Evolutionary conservation across 2,888 invertebrate genomes (phyloP).

Genomic region (Synanthedon tipuliformis): DNA sequence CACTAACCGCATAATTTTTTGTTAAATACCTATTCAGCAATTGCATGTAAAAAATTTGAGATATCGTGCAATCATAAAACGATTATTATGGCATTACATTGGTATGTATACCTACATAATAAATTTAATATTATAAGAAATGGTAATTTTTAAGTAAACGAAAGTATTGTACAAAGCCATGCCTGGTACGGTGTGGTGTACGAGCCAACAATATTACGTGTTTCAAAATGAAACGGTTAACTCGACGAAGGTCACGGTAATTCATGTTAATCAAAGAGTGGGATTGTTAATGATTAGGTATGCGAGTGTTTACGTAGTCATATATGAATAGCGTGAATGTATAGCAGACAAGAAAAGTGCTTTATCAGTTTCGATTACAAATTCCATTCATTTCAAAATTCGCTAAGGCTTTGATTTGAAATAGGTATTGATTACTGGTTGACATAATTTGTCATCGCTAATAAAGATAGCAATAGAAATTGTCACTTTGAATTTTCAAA

Average conservation of each 20-base stretch:
- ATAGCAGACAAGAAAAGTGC: too few relatives aligned
- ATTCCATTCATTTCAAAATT: too few relatives aligned
- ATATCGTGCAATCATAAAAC: background rate
- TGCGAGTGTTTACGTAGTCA: background rate
- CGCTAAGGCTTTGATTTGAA: too few relatives aligned
- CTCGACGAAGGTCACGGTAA: constrained; percentile 3
- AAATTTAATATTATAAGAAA: background rate
- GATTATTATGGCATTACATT: background rate
- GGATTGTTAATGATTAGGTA: constrained; percentile 1
- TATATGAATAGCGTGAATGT: too few relatives aligned
- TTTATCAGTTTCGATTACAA: too few relatives aligned
- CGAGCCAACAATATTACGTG: constrained; percentile 3
- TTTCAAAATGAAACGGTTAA: constrained; percentile 3
- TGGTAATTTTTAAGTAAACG: background rate
- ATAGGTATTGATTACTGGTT: too few relatives aligned
- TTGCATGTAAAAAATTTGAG: background rate
- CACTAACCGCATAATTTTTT: background rate
- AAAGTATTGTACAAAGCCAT: constrained; percentile 12
- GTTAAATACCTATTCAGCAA: background rate
- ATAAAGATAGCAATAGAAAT: too few relatives aligned
- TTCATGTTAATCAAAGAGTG: background rate
- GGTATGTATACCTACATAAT: background rate
- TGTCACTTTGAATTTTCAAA: too few relatives aligned
- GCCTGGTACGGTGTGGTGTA: constrained; percentile 14
- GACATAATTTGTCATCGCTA: too few relatives aligned